Evolutionary conservation across 2,888 invertebrate species (phyloP), one percentile per base, ranked within the genome.

Genomic region (Pandemis cinnamomeana): DNA sequence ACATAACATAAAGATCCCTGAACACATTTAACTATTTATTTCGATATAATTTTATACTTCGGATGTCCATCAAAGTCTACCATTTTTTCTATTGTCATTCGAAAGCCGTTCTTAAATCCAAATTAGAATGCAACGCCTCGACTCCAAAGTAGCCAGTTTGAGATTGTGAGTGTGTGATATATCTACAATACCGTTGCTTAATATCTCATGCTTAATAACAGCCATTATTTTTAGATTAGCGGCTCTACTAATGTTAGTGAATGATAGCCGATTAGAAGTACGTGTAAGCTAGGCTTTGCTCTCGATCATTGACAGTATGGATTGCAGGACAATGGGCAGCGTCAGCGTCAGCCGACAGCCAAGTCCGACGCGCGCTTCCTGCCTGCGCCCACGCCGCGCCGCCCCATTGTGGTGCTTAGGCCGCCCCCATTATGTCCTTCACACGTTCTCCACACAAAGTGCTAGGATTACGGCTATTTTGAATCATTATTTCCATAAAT

Each of bases 331-430:
- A 73, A 72, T 69, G 66, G 58, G 58, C 51, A 51, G 15, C 58
- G 58, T 10, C 62, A 15, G 67, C 46, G 27, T 10, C 55, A 13
- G 67, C 46, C 4, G 27, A 36, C 27, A n/a, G 67, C 2, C 63
- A 51, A 77, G 78, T 82, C 82, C 80, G 78, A 77, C 76, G 78
- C 78, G 76, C 71, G 80, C 71, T 81, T 83, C 84, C 84, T 81
- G 81, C 75, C 78, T 76, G 77, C 66, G 69, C 72, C 67, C 72
- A 67, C 72, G 63, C 70, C 68, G 46, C 68, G 64, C 78, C 76
- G 73, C 78, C 27, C 58, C 72, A 82, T 86, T 85, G 85, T 89
- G 82, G 87, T 89, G 87, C 82, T 87, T 89, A 89, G 88, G 80
- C 79, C 81, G 84, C 82, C 83, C 86, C 84, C 83, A 83, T 87